Evolutionary conservation across 2,113 vertebrate species (phyloP).

Genomic region (Melanerpes aurifrons): DNA sequence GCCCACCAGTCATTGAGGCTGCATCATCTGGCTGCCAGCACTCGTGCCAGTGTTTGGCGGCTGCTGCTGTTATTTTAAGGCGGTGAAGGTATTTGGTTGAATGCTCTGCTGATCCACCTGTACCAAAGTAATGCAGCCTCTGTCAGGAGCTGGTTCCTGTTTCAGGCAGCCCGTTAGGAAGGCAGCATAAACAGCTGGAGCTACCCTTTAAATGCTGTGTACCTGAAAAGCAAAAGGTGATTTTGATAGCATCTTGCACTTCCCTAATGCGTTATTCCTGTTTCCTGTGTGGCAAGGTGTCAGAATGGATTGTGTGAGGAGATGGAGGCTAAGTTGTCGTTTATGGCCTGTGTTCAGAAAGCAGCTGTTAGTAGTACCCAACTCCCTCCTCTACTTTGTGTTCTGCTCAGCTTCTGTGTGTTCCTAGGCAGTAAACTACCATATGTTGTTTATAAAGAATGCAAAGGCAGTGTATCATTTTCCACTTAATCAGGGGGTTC

Average conservation of each 20-base stretch:
- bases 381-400: conserved; percentile 18
- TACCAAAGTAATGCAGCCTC: neutral
- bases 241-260: neutral
- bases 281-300: conserved; percentile 15
- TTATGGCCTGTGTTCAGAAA: neutral
- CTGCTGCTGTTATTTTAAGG: neutral
- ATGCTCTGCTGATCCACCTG: neutral
- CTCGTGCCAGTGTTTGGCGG: neutral
- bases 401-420: conserved; percentile 4
- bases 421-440: conserved; percentile 40
- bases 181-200: neutral
- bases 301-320: conserved; percentile 19
- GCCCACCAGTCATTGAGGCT: neutral
- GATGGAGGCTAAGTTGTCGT: neutral
- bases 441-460: conserved; percentile 51
- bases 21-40: neutral
- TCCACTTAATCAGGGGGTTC: conserved; percentile 64
- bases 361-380: neutral
- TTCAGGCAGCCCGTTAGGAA: neutral
- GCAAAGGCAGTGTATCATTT: conserved; percentile 51
- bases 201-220: neutral
- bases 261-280: neutral
- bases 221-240: neutral
- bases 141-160: neutral
- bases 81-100: neutral